Conservation (phyloP, 1,140 invertebrate genomes). For the Aphelenchoides avenae region DNA sequence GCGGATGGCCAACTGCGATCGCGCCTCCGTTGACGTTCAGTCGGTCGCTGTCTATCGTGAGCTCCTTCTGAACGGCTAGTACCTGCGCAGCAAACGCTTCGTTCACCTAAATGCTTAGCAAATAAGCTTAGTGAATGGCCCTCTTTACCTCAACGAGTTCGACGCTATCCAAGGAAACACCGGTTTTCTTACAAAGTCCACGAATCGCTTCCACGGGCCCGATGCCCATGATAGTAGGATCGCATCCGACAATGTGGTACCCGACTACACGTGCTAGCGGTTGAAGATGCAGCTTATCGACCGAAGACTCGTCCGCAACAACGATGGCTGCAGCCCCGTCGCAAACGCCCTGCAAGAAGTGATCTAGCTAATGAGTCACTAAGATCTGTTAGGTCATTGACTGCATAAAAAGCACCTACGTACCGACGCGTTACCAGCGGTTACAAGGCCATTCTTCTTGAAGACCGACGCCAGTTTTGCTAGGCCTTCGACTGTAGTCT, state of each 20-base stretch:
- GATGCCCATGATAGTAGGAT: constrained; percentile 74
- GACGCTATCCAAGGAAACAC: constrained; percentile 78
- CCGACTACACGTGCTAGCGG: constrained; percentile 65
- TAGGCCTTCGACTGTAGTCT: constrained; percentile 79
- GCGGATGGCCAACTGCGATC: constrained; percentile 89
- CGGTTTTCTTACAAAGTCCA: constrained; percentile 74
- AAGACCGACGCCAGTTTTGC: constrained; percentile 79
- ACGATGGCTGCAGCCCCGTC: constrained; percentile 88
- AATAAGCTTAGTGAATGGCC: constrained; percentile 66
- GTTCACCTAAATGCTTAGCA: constrained; percentile 66
- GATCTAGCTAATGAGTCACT: neutral
- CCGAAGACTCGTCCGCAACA: constrained; percentile 77
- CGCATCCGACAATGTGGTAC: too few species aligned
- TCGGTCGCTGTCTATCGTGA: constrained; percentile 81
- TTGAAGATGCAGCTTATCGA: constrained; percentile 73
- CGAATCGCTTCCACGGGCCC: constrained; percentile 71
- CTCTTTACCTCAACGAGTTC: constrained; percentile 95
- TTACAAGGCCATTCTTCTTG: constrained; percentile 90
- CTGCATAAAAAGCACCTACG: too few species aligned
- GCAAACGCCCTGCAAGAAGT: constrained; percentile 78
- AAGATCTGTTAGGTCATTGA: too few species aligned
- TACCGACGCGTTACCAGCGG: constrained; percentile 88
- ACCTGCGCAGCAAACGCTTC: constrained; percentile 95
- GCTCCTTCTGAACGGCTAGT: constrained; percentile 80
- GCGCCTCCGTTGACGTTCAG: constrained; percentile 96